Evolutionary conservation across 2,113 vertebrate genomes (phyloP).

Genomic region (Ptilorrhoa leucosticta): DNA sequence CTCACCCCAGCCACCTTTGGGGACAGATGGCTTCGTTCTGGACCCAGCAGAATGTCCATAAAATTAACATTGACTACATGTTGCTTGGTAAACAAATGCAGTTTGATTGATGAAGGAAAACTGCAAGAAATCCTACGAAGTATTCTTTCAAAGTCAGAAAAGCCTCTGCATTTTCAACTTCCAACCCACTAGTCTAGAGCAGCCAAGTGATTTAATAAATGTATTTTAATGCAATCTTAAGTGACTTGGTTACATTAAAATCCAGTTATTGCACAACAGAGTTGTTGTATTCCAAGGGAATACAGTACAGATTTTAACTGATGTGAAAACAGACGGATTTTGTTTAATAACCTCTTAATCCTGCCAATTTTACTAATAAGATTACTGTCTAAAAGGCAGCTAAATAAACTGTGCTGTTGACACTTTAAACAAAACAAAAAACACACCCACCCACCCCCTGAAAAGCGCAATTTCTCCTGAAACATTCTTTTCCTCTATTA

Average conservation of each 20-base stretch:
- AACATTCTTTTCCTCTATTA: not conserved
- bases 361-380: conserved; percentile 71
- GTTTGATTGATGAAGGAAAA: conserved; percentile 86
- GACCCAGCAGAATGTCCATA: conserved; percentile 76
- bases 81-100: conserved; percentile 84
- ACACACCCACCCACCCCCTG: not conserved
- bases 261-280: conserved; percentile 63
- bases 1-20: conserved; percentile 66
- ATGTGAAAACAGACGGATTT: conserved; percentile 66
- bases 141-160: conserved; percentile 74
- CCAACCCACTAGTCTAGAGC: conserved; percentile 8
- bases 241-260: conserved; percentile 64
- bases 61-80: conserved; percentile 86
- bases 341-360: conserved; percentile 72
- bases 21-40: conserved; percentile 73
- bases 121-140: conserved; percentile 76
- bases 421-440: conserved; percentile 28
- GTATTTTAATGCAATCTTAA: conserved; percentile 71
- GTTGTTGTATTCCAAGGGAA: conserved; percentile 62
- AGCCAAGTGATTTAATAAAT: conserved; percentile 66
- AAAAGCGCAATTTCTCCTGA: not conserved
- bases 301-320: conserved; percentile 63
- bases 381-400: conserved; percentile 61
- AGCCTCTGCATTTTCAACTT: conserved; percentile 38
- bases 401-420: conserved; percentile 29